These are phyloP conservation scores for Amazona ochrocephala DNA, from an alignment of 2,797 vertebrate genomes.

Conservation along the genomic window DNA sequence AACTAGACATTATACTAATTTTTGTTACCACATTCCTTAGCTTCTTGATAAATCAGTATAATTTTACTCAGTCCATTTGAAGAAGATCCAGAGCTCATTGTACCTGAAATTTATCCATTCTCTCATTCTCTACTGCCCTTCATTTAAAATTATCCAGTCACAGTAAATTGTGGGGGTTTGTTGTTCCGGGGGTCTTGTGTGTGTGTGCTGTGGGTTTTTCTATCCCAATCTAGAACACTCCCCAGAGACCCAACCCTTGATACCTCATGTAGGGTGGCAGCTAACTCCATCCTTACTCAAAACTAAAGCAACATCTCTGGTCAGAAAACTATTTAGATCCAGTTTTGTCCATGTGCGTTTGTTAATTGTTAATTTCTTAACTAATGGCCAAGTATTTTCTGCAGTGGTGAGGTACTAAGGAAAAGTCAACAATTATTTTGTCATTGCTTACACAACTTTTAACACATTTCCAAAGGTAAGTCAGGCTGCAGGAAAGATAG, in stretches of 20 bases:
- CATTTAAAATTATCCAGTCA: neutral
- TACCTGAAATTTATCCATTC: neutral
- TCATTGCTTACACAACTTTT: fast-evolving
- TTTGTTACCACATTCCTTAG: neutral
- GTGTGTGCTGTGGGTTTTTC: neutral
- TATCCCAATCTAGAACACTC: neutral
- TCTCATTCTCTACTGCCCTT: neutral
- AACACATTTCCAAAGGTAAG: neutral
- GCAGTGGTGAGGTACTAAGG: neutral
- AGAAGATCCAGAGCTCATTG: neutral
- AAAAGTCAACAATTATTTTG: neutral
- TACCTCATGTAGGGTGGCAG: neutral
- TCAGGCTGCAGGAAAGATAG: neutral
- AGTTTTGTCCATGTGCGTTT: neutral
- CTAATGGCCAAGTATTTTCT: neutral
- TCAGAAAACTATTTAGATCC: neutral
- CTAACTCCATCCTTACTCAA: neutral
- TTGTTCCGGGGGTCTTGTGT: neutral
- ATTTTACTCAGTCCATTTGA: neutral
- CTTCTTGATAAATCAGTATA: neutral
- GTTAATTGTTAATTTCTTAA: neutral
- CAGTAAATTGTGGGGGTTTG: neutral
- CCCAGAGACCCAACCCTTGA: neutral
- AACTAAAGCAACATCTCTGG: neutral
- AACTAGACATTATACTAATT: neutral